Conservation (phyloP, 2,888 invertebrate genomes). For the Siphlonurus alternatus region DNA sequence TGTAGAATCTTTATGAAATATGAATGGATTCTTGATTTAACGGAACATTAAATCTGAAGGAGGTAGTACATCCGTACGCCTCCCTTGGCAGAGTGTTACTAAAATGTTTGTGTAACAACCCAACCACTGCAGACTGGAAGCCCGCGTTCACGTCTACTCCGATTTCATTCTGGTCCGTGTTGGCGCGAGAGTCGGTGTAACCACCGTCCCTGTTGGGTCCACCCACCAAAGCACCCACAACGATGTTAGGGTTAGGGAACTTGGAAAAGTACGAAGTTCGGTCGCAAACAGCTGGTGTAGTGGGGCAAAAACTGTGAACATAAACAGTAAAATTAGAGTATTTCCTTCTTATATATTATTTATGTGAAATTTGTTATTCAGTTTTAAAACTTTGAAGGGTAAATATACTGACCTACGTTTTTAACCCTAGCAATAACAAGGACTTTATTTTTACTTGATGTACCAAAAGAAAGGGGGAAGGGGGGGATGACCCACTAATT, state of each 20-base stretch:
- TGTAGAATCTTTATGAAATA: no score
- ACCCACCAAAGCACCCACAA: slow-evolving; percentile 20
- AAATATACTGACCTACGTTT: no score
- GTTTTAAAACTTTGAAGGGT: not conserved
- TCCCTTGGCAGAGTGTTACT: not conserved
- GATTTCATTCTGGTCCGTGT: slow-evolving; percentile 18
- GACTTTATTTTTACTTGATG: no score
- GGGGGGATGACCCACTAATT: no score
- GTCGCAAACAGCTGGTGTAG: no score
- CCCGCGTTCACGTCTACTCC: slow-evolving; percentile 18
- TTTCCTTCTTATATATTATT: slow-evolving; percentile 16
- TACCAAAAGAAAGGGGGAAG: no score
- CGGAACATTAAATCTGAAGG: no score
- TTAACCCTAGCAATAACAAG: not conserved
- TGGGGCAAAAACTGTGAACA: no score
- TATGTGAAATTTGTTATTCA: slow-evolving; percentile 16
- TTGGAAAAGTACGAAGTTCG: no score
- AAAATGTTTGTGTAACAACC: not conserved
- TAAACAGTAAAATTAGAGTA: no score
- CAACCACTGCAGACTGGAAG: slow-evolving; percentile 16
- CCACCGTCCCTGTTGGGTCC: slow-evolving; percentile 18
- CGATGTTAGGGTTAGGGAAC: slow-evolving; percentile 17
- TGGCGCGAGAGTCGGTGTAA: slow-evolving; percentile 17
- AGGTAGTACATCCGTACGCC: not conserved
- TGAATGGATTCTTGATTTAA: no score